Percentiles rank a stretch among this genome's conserved stretches.
These are phyloP conservation scores for Bombus sibiricus DNA, from an alignment of 1,140 invertebrate species.

Conservation along the genomic window DNA sequence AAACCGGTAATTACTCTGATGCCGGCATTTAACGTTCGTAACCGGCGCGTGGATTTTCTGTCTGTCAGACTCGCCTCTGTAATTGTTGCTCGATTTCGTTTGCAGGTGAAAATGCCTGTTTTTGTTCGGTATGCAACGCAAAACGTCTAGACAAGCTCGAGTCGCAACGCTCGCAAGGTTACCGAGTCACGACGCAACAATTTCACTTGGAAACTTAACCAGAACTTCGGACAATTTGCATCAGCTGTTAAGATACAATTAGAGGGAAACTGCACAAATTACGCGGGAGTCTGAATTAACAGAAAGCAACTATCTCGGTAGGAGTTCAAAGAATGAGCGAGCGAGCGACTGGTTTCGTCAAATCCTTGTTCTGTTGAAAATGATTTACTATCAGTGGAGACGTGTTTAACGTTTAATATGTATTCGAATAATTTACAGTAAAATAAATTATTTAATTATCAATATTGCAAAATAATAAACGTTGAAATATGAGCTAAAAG, in stretches of 20 bases:
- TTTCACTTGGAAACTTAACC: slow-evolving; percentile 32
- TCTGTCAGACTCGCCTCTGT: slow-evolving; percentile 47
- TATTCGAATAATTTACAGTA: too few relatives aligned
- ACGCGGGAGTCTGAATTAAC: slow-evolving; percentile 21
- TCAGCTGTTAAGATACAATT: slow-evolving; percentile 44
- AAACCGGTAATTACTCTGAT: slow-evolving; percentile 75
- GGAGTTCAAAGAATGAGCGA: neutral
- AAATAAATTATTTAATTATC: too few relatives aligned
- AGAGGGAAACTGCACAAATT: slow-evolving; percentile 36
- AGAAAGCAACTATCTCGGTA: slow-evolving; percentile 32
- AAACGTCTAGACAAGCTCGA: neutral
- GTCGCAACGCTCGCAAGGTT: slow-evolving; percentile 8
- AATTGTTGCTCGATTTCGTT: slow-evolving; percentile 56
- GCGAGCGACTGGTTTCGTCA: neutral
- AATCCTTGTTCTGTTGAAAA: neutral
- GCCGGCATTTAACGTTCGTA: slow-evolving; percentile 71
- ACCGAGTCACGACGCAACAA: slow-evolving; percentile 35
- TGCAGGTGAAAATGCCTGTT: slow-evolving; percentile 16
- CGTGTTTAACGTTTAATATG: too few relatives aligned
- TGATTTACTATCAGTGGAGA: too few relatives aligned
- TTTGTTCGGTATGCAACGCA: neutral
- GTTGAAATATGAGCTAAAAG: neutral
- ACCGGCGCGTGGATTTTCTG: slow-evolving; percentile 51
- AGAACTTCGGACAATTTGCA: slow-evolving; percentile 48
- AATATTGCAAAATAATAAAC: neutral